Percentiles rank a stretch among this genome's conserved stretches.
These are phyloP conservation scores for Apamea anceps DNA, from an alignment of 2,888 invertebrate genomes.

Conservation along the genomic window DNA sequence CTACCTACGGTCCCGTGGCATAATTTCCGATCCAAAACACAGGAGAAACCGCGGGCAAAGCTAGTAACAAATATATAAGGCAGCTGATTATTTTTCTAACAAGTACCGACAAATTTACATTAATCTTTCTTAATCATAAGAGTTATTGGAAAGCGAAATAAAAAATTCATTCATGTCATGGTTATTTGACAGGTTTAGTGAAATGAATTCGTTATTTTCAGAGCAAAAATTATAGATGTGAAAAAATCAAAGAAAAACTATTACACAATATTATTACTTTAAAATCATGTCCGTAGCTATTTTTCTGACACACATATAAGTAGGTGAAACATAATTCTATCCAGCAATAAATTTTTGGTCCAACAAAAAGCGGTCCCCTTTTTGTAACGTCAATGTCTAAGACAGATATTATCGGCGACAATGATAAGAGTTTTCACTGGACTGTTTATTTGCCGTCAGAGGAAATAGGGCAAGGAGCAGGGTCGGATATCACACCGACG, in stretches of 20 bases:
- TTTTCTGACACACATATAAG: not conserved
- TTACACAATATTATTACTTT: not conserved
- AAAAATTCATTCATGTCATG: not conserved
- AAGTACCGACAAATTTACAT: not conserved
- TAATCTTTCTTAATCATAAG: not conserved
- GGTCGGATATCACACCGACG: conserved; percentile 69
- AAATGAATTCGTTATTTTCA: not conserved
- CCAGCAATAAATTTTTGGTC: conserved; percentile 17
- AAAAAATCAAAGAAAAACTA: not conserved
- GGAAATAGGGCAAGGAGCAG: conserved; percentile 64
- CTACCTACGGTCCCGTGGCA: not conserved
- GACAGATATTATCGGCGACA: conserved; percentile 82
- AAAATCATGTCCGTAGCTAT: not conserved
- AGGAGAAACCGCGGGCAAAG: not conserved
- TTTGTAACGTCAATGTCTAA: conserved; percentile 70
- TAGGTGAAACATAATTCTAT: not conserved
- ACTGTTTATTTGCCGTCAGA: conserved; percentile 80
- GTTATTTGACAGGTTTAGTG: not conserved
- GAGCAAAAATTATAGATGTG: not conserved
- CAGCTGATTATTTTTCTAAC: not conserved
- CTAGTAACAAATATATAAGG: not conserved
- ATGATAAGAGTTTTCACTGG: conserved; percentile 83
- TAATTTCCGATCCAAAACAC: not conserved
- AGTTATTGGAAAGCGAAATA: not conserved
- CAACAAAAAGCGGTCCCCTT: conserved; percentile 58